Base-by-base conservation (phyloP, 2,797 vertebrate species). In the Acrossocheilus wenchowensis region DNA sequence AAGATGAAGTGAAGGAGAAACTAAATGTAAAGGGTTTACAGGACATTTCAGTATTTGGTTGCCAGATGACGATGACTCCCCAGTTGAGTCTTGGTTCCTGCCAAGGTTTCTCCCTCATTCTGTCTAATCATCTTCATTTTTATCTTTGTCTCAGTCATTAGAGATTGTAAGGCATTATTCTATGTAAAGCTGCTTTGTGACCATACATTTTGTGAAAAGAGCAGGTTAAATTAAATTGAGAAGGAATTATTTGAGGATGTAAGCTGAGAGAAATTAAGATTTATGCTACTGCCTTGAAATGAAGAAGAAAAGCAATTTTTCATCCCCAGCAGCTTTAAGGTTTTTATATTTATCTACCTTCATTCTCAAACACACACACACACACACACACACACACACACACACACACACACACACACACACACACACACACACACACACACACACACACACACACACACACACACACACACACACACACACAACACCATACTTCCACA, bases 31-130 rank as follows among this genome's bases (percentile, higher is more conserved):
- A 81, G 54, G 15, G 68, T 82, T 82, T 15, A 71, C 23, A 21
- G 36, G 66, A 52, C 15, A n/a, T 78, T 39, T 78, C 50, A 15
- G 50, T 12, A 39, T 78, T 57, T 78, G 50, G 11, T 23, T 78
- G 30, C 50, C 50, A 77, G 30, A 14, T 77, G 74, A 23, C 5
- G 17, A 77, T 36, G 74, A 54, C 50, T 77, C 5, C 74, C 30
- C 50, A 78, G 4, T 10, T 78, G 30, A 79, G 39, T 79, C 78
- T 64, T 79, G 39, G 21, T 78, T 78, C 36, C 52, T 60, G 52
- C 75, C 52, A 78, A 73, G n/a, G 50, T 82, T 17, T 60, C 36
- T 19, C 30, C 5, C 36, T 82, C 36, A 30, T 72, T 69, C 14
- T 52, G 11, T 48, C 8, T 43, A 10, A 54, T 8, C 5, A 71